Base-by-base conservation (phyloP, 1,140 invertebrate genomes). In the Drosophila nigromelanica region DNA sequence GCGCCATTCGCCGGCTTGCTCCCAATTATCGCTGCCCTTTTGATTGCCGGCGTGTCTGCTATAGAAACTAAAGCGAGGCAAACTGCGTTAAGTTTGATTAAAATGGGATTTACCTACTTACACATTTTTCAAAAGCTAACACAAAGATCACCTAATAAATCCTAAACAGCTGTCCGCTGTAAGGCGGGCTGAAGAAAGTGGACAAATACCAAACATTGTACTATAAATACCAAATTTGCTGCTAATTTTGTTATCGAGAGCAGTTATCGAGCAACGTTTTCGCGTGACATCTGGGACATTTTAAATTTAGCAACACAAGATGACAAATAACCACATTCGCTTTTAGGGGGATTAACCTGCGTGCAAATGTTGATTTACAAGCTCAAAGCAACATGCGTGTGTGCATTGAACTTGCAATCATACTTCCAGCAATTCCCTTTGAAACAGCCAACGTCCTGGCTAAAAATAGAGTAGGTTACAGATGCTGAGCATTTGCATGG, bases 381-480 rank as follows among this genome's bases (percentile, higher is more conserved):
- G 58, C 37, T 74, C 68, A 67, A 39, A 63, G 55, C 66, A 64
- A 35, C 14, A 37, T 7, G 4, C 37, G 27, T 45, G 42, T 81
- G 82, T 78, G 70, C 82, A 75, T 66, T 86, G 81, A 86, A 87
- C 82, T 78, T 59, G 48, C 54, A 47, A 58, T 40, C 64, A 14
- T 6, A n/a, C 24, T 48, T 27, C 3, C 30, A 52, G 30, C 30
- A 6, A 52, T 61, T 76, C 60, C 68, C 48, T 43, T 21, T 30
- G 47, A 33, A 48, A 54, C 48, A 51, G 60, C 45, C 69, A 74
- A 58, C 60, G 71, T 48, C 69, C 54, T 47, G n/a, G 55, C 37
- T 73, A 58, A 63, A 85, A 76, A 76, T 68, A 60, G 60, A 67
- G 40, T 12, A 35, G 10, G 18, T 50, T 68, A 51, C 67, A 76